Evolutionary conservation across 2,888 invertebrate species (phyloP).

Genomic region (Apomyelois bistriatella): DNA sequence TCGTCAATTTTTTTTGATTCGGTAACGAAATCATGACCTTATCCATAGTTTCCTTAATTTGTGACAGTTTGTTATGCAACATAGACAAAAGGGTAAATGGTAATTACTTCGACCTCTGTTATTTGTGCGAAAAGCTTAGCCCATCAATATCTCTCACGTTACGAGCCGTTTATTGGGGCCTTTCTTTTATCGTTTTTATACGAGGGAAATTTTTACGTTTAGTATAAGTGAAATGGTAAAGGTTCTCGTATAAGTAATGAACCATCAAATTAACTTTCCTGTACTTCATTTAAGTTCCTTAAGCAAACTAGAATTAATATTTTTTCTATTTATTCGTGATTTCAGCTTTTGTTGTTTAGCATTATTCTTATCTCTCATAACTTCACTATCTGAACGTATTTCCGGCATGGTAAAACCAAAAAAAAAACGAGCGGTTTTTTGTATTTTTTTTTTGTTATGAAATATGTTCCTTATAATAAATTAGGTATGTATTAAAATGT

Average conservation of each 20-base stretch:
- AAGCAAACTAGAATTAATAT: too few species aligned
- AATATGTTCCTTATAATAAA: too few species aligned
- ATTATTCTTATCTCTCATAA: too few species aligned
- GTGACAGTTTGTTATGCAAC: conserved; percentile 3
- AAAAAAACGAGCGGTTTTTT: too few species aligned
- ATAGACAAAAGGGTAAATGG: conserved; percentile 11
- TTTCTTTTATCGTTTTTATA: conserved; percentile 6
- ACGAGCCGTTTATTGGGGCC: conserved; percentile 3
- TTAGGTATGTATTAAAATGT: too few species aligned
- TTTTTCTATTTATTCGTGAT: too few species aligned
- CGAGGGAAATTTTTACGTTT: neutral
- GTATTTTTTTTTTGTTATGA: too few species aligned
- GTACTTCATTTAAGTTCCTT: neutral
- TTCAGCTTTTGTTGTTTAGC: too few species aligned
- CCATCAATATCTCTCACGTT: conserved; percentile 8
- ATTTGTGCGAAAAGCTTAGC: conserved; percentile 7
- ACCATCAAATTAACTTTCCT: neutral
- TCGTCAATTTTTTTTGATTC: too few species aligned
- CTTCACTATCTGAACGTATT: too few species aligned
- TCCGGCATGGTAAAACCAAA: too few species aligned
- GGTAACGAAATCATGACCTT: neutral
- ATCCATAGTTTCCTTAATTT: neutral
- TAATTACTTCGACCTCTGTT: conserved; percentile 14
- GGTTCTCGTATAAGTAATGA: neutral
- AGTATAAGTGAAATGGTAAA: neutral